A percentile compares a stretch with the other conserved stretches of the same genome.
phyloP scores from a whole-genome alignment of 1,140 invertebrate genomes.

The Micrasema minimum region DNA sequence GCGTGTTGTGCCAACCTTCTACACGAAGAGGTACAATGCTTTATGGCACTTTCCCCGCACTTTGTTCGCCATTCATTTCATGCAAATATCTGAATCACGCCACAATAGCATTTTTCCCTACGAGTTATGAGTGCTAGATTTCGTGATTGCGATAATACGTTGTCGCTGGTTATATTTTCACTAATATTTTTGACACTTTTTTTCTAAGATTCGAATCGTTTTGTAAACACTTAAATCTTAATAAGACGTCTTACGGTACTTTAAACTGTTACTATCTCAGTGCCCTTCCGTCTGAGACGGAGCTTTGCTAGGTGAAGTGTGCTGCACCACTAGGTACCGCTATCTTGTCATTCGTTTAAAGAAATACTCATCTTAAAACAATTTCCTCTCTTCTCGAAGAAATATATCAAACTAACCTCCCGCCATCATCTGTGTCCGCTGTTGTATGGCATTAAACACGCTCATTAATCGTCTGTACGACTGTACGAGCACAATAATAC shows the following conservation, averaged over 20 bases:
- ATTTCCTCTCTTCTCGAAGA: conserved; percentile 8
- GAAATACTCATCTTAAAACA: conserved; percentile 7
- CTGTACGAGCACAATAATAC: too few relatives aligned
- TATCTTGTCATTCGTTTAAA: not conserved
- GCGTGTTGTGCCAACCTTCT: not conserved
- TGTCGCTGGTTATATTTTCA: not conserved
- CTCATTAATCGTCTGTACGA: not conserved
- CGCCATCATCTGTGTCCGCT: not conserved
- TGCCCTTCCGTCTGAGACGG: not conserved
- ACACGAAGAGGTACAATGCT: conserved; percentile 17
- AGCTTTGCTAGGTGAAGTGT: not conserved
- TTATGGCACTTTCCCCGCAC: conserved; percentile 27
- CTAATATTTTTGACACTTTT: not conserved
- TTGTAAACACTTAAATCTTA: not conserved
- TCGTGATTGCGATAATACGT: conserved; percentile 8
- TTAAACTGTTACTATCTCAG: not conserved
- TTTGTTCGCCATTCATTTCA: conserved; percentile 24
- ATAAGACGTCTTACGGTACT: not conserved
- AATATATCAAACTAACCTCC: not conserved
- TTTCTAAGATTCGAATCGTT: not conserved
- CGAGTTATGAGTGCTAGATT: conserved; percentile 17
- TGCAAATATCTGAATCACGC: conserved; percentile 18
- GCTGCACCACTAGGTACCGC: not conserved
- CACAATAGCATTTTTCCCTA: conserved; percentile 19
- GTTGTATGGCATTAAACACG: conserved; percentile 4